Conservation (phyloP, 1,140 invertebrate genomes). For the Leptestheria dahalacensis region DNA sequence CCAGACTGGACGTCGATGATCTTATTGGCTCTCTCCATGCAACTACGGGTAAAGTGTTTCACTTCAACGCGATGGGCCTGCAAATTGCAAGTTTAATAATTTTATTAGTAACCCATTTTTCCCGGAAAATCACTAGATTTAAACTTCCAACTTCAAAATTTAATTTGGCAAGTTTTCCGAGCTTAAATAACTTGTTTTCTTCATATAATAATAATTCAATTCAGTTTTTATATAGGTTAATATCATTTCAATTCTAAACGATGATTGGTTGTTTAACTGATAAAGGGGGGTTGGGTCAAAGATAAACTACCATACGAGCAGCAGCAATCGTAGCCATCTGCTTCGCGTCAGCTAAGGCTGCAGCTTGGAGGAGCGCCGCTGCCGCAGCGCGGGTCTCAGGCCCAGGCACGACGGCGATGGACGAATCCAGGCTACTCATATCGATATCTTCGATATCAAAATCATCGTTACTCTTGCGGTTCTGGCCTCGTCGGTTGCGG, state of each 20-base stretch:
- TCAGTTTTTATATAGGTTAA: not conserved
- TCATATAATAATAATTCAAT: not conserved
- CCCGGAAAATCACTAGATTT: too few relatives aligned
- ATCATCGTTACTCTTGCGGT: not conserved
- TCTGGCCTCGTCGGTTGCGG: not conserved
- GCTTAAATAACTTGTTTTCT: too few relatives aligned
- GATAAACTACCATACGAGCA: conserved; percentile 5
- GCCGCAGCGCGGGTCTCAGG: conserved; percentile 3
- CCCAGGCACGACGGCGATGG: conserved; percentile 2
- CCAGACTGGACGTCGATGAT: not conserved
- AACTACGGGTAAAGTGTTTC: not conserved
- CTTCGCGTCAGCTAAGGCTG: not conserved
- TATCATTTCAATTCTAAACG: not conserved
- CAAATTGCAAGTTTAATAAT: not conserved
- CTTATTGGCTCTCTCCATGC: not conserved
- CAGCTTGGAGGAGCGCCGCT: not conserved
- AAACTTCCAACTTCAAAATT: too few relatives aligned
- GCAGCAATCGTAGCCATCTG: conserved; percentile 3
- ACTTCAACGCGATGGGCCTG: not conserved
- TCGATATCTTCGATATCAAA: not conserved
- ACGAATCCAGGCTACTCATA: not conserved
- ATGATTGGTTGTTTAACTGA: not conserved
- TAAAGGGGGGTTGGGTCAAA: not conserved
- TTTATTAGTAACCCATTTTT: not conserved
- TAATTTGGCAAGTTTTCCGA: too few relatives aligned